Base-by-base conservation (phyloP, 2,113 vertebrate species). In the Sebastes fasciatus region DNA sequence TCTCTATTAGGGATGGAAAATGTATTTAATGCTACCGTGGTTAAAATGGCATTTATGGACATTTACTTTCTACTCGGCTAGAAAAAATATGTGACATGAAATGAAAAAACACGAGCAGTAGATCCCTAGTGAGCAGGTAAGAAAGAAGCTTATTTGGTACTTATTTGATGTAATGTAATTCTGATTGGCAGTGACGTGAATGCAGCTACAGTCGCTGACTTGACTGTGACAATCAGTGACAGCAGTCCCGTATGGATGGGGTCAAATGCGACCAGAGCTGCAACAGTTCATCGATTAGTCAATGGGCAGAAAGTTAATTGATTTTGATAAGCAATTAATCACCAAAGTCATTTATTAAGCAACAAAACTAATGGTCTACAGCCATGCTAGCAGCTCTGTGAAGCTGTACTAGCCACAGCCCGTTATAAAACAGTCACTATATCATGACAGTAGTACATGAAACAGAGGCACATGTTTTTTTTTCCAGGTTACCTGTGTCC, bases 321-420 rank as follows among this genome's bases (percentile, higher is more conserved):
- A 34, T 34, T 34, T 34, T 34, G 34, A 52, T 43, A 40, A 61
- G 58, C 23, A 77, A 45, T 80, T 57, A 70, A 80, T 79, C 65
- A 72, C 23, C 70, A 46, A 69, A 81, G 52, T 66, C 5, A 54
- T 69, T 71, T 63, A 55, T 61, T 42, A 49, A 60, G 13, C 11
- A 46, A 52, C 45, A 61, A 49, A 21, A 4, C 26, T 34, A 4
- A 34, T 34, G 3, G 26, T 34, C 68, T 34, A 40, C 9, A 49
- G 52, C 19, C 43, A 17, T 4, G 19, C 19, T 13, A 49, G 51
- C 34, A 26, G 21, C 48, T 62, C 26, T 67, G 52, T 42, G 19
- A 23, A 9, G 12, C 45, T 52, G 46, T 12, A 4, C 19, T 21
- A 21, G 66, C 65, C 64, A 26, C 13, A n/a, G n/a, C n/a, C n/a